phyloP scores from a whole-genome alignment of 2,888 invertebrate species.

The Dascillus cervinus region DNA sequence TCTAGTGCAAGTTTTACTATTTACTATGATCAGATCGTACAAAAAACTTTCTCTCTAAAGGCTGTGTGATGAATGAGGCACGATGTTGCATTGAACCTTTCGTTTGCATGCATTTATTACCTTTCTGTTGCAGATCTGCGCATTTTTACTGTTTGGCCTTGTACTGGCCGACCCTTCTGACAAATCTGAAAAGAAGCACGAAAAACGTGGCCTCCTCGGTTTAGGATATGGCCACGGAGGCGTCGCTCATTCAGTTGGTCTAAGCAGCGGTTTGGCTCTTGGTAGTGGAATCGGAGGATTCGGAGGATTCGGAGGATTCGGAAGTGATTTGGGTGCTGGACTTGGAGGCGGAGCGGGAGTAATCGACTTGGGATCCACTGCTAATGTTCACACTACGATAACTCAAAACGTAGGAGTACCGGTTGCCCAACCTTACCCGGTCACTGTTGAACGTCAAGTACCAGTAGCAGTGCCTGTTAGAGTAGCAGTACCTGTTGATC shows the following conservation, averaged over 20 bases:
- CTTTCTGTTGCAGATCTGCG: slow-evolving; percentile 23
- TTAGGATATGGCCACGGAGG: slow-evolving; percentile 16
- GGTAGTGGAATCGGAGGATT: slow-evolving; percentile 15
- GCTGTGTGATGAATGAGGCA: too few relatives aligned
- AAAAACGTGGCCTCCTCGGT: slow-evolving; percentile 30
- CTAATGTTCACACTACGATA: slow-evolving; percentile 41
- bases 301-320: slow-evolving; percentile 18
- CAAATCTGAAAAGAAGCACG: slow-evolving; percentile 28
- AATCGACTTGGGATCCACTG: slow-evolving; percentile 22
- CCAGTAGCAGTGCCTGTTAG: slow-evolving; percentile 36
- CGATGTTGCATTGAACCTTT: too few relatives aligned
- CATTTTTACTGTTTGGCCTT: slow-evolving; percentile 18
- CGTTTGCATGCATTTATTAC: too few relatives aligned
- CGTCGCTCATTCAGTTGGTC: slow-evolving; percentile 16
- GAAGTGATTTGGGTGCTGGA: slow-evolving; percentile 16
- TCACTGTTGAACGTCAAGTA: slow-evolving; percentile 40
- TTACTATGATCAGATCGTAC: slow-evolving; percentile 5
- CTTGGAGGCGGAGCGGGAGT: slow-evolving; percentile 14
- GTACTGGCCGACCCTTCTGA: slow-evolving; percentile 15
- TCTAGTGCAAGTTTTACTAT: slow-evolving; percentile 6
- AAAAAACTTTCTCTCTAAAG: slow-evolving; percentile 12
- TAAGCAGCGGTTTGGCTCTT: slow-evolving; percentile 15
- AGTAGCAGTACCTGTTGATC: slow-evolving; percentile 50
- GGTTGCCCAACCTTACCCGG: slow-evolving; percentile 46
- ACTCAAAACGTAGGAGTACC: slow-evolving; percentile 45